Percentiles rank a stretch among this genome's conserved stretches.
Evolutionary conservation across 2,797 vertebrate genomes (phyloP).

Genomic region (Natrix natrix): DNA sequence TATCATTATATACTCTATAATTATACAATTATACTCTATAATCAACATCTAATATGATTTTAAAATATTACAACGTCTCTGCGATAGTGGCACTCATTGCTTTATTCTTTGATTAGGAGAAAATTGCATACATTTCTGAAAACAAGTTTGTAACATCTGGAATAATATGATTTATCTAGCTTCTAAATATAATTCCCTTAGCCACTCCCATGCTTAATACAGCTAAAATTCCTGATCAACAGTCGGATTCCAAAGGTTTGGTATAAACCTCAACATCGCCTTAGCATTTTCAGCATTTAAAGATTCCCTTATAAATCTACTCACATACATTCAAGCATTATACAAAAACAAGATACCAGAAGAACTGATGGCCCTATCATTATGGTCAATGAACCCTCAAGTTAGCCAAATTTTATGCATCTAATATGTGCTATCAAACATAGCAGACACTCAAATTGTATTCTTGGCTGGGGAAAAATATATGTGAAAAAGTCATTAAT

Average conservation of each 20-base stretch:
- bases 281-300: not conserved
- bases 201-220: not conserved
- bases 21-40: not conserved
- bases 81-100: not conserved
- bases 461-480: too few species aligned
- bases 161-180: not conserved
- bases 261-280: too few species aligned
- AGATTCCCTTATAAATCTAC: not conserved
- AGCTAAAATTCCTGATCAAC: not conserved
- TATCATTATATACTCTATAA: too few species aligned
- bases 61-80: not conserved
- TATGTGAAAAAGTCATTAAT: too few species aligned
- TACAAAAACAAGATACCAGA: not conserved
- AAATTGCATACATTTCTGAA: not conserved
- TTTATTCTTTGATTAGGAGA: not conserved
- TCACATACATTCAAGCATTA: not conserved
- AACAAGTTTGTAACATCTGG: not conserved
- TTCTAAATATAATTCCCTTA: not conserved
- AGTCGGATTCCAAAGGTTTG: not conserved
- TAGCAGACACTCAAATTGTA: not conserved
- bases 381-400: not conserved
- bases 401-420: not conserved
- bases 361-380: not conserved
- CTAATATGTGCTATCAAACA: not conserved
- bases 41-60: not conserved